Conservation (phyloP, 1,140 invertebrate genomes). For the Liolophura sinensis region DNA sequence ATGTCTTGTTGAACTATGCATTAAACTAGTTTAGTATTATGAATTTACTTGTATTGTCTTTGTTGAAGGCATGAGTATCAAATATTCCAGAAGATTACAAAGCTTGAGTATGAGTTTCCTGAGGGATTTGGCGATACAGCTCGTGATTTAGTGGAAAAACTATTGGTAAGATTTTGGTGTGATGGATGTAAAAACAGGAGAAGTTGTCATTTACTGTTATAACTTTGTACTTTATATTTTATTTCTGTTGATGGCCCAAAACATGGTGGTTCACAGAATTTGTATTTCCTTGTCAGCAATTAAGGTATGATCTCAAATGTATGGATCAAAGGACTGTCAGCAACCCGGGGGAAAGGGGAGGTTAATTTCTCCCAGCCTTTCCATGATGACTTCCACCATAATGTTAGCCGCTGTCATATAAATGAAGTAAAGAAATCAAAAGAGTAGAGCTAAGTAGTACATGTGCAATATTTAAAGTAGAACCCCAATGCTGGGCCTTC, state of each 20-base stretch:
- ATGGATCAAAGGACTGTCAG: no score
- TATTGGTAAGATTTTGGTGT: slow-evolving; percentile 68
- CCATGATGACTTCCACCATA: no score
- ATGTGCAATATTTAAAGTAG: no score
- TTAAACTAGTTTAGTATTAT: not conserved
- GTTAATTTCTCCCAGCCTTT: slow-evolving; percentile 1
- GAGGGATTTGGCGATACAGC: slow-evolving; percentile 83
- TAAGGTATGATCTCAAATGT: not conserved
- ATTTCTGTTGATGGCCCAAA: no score
- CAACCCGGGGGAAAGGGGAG: no score
- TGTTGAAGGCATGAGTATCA: slow-evolving; percentile 84
- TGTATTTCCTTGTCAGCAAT: not conserved
- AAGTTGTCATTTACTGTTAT: no score
- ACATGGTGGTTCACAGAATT: not conserved
- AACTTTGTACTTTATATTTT: no score
- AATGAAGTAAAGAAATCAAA: no score
- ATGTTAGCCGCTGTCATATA: no score
- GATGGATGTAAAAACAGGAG: no score
- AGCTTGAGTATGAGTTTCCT: slow-evolving; percentile 90
- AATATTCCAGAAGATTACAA: slow-evolving; percentile 95
- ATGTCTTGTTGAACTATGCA: not conserved
- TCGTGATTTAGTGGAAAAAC: slow-evolving; percentile 83
- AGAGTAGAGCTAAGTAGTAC: no score
- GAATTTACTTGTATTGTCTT: slow-evolving; percentile 14
- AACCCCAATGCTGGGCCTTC: no score